These are phyloP conservation scores for Agrypnus murinus DNA, from an alignment of 2,888 invertebrate genomes.

Conservation along the genomic window DNA sequence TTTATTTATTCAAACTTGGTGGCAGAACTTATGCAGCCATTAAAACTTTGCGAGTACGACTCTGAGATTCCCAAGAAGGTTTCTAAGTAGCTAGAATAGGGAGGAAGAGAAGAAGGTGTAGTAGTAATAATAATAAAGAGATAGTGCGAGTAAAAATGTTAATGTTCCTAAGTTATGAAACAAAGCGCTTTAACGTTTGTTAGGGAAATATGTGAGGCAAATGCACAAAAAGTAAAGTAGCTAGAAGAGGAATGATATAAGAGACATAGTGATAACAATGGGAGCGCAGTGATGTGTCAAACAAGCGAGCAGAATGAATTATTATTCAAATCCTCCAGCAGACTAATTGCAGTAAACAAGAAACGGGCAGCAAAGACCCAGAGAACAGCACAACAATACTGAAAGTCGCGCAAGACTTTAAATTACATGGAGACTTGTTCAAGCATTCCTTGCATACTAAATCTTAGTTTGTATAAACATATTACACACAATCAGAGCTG, in stretches of 20 bases:
- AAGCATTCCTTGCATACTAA: constrained; percentile 66
- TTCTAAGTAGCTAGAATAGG: too few species aligned
- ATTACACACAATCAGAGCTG: constrained; percentile 67
- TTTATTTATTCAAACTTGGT: too few species aligned
- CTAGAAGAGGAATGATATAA: constrained; percentile 42
- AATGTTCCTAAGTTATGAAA: constrained; percentile 22
- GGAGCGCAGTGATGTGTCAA: constrained; percentile 65
- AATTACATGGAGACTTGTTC: constrained; percentile 67
- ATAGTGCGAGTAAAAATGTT: constrained; percentile 25
- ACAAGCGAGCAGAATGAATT: constrained; percentile 66
- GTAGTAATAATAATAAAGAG: neutral
- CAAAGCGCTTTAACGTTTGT: constrained; percentile 30
- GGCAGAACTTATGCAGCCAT: too few species aligned
- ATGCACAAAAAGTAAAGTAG: constrained; percentile 44
- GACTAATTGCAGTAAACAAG: constrained; percentile 69
- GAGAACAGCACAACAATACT: constrained; percentile 55
- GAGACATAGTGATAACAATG: constrained; percentile 57
- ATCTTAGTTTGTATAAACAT: constrained; percentile 69
- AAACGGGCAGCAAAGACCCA: constrained; percentile 64
- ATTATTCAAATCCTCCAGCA: constrained; percentile 67
- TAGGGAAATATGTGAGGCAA: constrained; percentile 32
- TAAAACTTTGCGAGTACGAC: too few species aligned
- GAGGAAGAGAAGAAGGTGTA: too few species aligned
- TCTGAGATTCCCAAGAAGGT: too few species aligned
- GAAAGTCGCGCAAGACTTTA: constrained; percentile 67